A percentile compares a stretch with the other conserved stretches of the same genome.
phyloP scores from a whole-genome alignment of 2,113 vertebrate species.

The Ptyas mucosa region DNA sequence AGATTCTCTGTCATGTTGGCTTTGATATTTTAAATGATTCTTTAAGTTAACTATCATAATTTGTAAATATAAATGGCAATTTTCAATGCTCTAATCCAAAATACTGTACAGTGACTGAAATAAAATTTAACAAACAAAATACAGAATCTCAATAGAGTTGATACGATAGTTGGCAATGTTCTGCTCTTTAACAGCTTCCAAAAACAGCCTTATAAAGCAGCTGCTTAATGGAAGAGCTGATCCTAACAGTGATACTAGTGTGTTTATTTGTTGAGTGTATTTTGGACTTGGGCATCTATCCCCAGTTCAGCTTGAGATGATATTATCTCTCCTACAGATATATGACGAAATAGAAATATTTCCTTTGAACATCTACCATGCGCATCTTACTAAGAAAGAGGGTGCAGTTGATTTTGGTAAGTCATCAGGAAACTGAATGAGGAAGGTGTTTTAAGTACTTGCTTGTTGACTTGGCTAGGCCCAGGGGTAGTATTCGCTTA shows the following conservation, averaged over 20 bases:
- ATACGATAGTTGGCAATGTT: not conserved
- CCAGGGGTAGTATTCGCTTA: too few relatives aligned
- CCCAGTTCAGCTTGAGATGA: constrained; percentile 6
- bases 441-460: not conserved
- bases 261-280: not conserved
- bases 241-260: not conserved
- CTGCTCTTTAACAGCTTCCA: not conserved
- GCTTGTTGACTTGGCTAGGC: not conserved
- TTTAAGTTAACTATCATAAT: not conserved
- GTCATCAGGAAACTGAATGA: constrained; percentile 18
- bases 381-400: constrained; percentile 79
- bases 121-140: not conserved
- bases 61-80: not conserved
- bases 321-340: constrained; percentile 66
- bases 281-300: not conserved
- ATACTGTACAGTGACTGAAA: not conserved
- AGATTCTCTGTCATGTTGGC: not conserved
- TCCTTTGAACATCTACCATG: constrained; percentile 70
- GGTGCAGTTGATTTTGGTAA: constrained; percentile 82
- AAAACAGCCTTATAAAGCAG: not conserved
- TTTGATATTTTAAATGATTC: not conserved
- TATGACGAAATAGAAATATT: constrained; percentile 86
- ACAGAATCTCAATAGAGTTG: not conserved
- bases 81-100: not conserved
- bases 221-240: not conserved